A percentile compares a stretch with the other conserved stretches of the same genome.
These are phyloP conservation scores for Clarias gariepinus DNA, from an alignment of 2,113 vertebrate species.

Conservation along the genomic window DNA sequence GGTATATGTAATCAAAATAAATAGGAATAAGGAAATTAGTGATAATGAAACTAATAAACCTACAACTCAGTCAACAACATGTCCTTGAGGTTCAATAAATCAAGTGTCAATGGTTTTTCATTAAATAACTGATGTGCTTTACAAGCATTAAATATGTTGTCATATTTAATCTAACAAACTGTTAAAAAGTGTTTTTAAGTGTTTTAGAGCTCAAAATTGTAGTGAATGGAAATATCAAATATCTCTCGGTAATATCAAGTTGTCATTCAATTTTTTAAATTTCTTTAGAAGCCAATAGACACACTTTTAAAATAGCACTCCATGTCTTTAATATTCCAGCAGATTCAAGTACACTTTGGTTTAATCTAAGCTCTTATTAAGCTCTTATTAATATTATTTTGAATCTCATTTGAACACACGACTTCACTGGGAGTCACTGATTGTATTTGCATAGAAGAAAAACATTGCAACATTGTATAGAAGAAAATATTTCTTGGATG, in stretches of 20 bases:
- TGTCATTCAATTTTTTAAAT: neutral
- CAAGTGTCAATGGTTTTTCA: too few species aligned
- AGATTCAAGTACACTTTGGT: neutral
- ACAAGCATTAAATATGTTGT: neutral
- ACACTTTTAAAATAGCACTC: neutral
- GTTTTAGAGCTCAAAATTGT: too few species aligned
- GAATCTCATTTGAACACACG: neutral
- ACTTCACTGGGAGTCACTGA: neutral
- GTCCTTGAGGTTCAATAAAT: neutral
- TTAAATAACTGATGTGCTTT: too few species aligned
- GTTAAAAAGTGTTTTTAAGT: too few species aligned
- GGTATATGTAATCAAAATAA: neutral
- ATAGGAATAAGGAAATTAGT: too few species aligned
- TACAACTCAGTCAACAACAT: neutral
- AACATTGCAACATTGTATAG: neutral
- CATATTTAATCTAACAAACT: neutral
- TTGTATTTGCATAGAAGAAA: too few species aligned
- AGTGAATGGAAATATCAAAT: neutral
- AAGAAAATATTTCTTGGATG: neutral
- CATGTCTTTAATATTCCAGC: neutral
- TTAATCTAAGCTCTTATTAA: neutral
- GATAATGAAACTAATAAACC: neutral
- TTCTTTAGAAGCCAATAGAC: neutral
- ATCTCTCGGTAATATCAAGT: neutral
- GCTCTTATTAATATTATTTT: neutral